phyloP scores from a whole-genome alignment of 2,888 invertebrate genomes.

The Drymonia ruficornis region DNA sequence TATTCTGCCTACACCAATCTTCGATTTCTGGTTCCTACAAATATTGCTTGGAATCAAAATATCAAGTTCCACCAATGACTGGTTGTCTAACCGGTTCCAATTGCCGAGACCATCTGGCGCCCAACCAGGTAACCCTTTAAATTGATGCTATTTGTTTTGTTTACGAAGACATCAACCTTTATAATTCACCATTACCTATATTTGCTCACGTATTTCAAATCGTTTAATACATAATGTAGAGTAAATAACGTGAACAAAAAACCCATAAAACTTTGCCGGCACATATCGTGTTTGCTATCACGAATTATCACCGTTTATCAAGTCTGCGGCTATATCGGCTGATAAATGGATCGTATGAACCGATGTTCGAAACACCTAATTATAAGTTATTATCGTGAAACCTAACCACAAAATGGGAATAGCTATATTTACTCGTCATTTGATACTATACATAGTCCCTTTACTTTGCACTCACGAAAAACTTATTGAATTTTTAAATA shows the following conservation, averaged over 20 bases:
- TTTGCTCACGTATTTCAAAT: background rate
- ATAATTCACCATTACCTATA: background rate
- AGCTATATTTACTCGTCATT: background rate
- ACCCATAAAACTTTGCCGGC: conserved; percentile 9
- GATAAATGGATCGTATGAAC: conserved; percentile 29
- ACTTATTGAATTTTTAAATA: no score
- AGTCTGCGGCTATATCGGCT: conserved; percentile 20
- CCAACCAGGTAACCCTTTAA: background rate
- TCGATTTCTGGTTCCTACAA: no score
- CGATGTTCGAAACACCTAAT: conserved; percentile 11
- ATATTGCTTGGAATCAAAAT: no score
- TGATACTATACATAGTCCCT: no score
- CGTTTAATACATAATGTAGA: background rate
- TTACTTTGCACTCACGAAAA: no score
- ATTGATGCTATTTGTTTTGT: background rate
- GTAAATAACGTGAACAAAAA: background rate
- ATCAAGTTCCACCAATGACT: background rate
- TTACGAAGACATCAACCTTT: background rate
- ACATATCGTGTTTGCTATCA: conserved; percentile 21
- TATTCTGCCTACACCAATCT: no score
- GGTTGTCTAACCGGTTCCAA: background rate
- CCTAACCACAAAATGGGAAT: background rate
- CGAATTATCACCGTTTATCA: conserved; percentile 34
- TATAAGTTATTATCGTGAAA: background rate
- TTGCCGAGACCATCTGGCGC: background rate